phyloP scores from a whole-genome alignment of 2,888 invertebrate species.

The Chrysomela aeneicollis region DNA sequence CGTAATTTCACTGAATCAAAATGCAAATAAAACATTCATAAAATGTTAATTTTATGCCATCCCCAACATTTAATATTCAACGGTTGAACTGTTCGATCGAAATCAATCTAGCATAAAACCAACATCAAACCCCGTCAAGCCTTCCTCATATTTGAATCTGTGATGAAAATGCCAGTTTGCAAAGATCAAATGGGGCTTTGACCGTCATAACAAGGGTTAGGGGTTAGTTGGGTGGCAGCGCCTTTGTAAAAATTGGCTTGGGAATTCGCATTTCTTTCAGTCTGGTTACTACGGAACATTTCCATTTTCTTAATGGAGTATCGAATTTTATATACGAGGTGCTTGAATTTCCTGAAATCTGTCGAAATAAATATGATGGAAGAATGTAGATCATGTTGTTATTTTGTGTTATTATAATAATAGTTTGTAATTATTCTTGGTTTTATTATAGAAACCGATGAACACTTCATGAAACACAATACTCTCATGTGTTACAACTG shows the following conservation, averaged over 20 bases:
- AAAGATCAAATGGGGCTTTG: conserved; percentile 1
- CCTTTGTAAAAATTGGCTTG: conserved; percentile 2
- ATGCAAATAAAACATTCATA: too few species aligned
- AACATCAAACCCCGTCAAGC: neutral
- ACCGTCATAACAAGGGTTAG: conserved; percentile 1
- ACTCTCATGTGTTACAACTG: too few species aligned
- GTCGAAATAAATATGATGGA: too few species aligned
- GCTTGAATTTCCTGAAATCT: too few species aligned
- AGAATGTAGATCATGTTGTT: too few species aligned
- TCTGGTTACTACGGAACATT: neutral
- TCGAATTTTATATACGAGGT: too few species aligned
- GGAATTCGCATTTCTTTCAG: neutral
- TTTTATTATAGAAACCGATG: too few species aligned
- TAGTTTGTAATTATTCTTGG: too few species aligned
- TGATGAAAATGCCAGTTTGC: conserved; percentile 5
- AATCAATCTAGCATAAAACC: neutral
- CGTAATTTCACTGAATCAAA: too few species aligned
- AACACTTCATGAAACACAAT: too few species aligned
- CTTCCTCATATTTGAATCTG: neutral
- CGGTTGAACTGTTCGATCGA: neutral
- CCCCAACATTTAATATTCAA: neutral
- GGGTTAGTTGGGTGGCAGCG: neutral
- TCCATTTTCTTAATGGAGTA: neutral
- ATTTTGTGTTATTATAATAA: too few species aligned
- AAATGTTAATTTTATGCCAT: too few species aligned